Base-by-base conservation (phyloP, 2,888 invertebrate species). In the Nomada fucata region DNA sequence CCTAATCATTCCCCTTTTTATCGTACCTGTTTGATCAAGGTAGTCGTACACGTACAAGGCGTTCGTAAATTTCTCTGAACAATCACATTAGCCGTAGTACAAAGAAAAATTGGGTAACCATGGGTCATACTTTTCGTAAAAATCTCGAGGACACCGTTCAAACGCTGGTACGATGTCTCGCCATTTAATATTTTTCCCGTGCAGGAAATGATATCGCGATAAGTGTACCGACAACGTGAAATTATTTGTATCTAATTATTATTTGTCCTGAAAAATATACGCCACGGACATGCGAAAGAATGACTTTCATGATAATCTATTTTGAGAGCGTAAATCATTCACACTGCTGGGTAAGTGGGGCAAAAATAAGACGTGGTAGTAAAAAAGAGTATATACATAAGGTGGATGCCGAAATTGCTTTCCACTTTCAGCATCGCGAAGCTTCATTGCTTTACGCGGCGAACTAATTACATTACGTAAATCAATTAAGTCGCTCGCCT, bases 301-400 rank as follows among this genome's bases (percentile, higher is more conserved):
- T 65, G 53, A 77, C 60, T 77, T 70, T 78, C 78, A 23, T 71
- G 79, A 47, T 65, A 78, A 65, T 67, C 50, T 60, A 65, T 79
- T 78, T 78, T 42, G 42, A 50, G 70, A 78, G 79, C 60, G 53
- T 71, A 55, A 61, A 79, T 71, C 79, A 71, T 23, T 78, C 79
- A 70, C 79, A 60, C 26, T 50, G 71, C 7, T 60, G 79, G 65
- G 60, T 70, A 79, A 78, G 65, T 79, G 79, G 79, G 44, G 53
- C 79, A 71, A 55, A 79, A 60, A 71, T 60, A 79, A 78, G 70
- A 76, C 36, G 64, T 71, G 42, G 23, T 64, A 13, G 60, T 20
- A 78, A 78, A 71, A 79, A 29, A 5, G 7, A 36, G 36, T 36
- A 36, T 36, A n/a, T 76, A 52, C 57, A 77, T 42, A 44, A 69